Base-by-base conservation (phyloP, 1,140 invertebrate species). In the Melanaphis sacchari region DNA sequence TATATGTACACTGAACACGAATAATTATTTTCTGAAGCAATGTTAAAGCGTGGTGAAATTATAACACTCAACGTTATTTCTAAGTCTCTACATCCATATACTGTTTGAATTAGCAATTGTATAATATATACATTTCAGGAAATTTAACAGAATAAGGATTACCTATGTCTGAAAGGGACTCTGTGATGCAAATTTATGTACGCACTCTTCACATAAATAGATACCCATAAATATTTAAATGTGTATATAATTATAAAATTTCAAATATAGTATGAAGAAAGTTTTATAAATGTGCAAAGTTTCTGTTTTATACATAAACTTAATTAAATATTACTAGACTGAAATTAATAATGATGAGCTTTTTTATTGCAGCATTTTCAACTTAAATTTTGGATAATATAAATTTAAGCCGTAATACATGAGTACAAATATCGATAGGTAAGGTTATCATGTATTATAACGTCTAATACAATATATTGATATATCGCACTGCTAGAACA, bases 191-290 rank as follows among this genome's bases (percentile, higher is more conserved):
- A 18, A 76, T 76, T 11, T 76, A 76, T 76, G 59, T 76, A 18
- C 31, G n/a, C 11, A n/a, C 31, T 76, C 6, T 15, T 15, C n/a
- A n/a, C 59, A 36, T 11, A 66, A 18, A n/a, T 4, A 66, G 59
- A 4, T 76, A 76, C 31, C 59, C 59, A 76, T 76, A 76, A 76
- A 76, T 76, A 76, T 76, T 76, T 76, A 76, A 15, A 76, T 76
- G 59, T n/a, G 59, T 76, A n/a, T 76, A 76, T n/a, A 76, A 76
- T 76, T 76, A 76, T 76, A 76, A 76, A n/a, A 76, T n/a, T 76
- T n/a, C 59, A 76, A 76, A 15, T 76, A 76, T n/a, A 76, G n/a
- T n/a, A 76, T 18, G 59, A 76, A 76, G 59, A 76, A 76, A 76
- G 59, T 76, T 76, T 0, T 76, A 18, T 4, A 15, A 76, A 18